Evolutionary conservation across 2,888 invertebrate species (phyloP).

Genomic region (Drosophila phalerata): DNA sequence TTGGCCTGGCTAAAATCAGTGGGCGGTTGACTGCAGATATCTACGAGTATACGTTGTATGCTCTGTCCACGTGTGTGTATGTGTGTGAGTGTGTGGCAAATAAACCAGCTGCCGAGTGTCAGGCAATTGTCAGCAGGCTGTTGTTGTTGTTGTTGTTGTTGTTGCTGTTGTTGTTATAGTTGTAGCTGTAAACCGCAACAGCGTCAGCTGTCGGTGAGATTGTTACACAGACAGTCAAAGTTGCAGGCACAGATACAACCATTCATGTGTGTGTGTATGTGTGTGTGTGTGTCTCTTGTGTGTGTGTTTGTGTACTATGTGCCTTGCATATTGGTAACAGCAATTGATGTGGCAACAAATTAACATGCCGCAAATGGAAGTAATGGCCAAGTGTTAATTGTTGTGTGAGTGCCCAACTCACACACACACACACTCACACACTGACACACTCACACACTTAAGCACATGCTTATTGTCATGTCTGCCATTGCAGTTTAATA

Average conservation of each 20-base stretch:
- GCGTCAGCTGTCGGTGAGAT: conserved; percentile 81
- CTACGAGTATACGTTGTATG: not conserved
- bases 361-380: conserved; percentile 84
- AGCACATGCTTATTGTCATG: conserved; percentile 26
- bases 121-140: conserved; percentile 76
- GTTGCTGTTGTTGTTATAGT: conserved; percentile 66
- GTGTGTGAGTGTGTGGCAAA: conserved; percentile 74
- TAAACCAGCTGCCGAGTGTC: conserved; percentile 77
- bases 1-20: conserved; percentile 55
- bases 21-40: conserved; percentile 11
- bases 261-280: conserved; percentile 16
- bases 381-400: conserved; percentile 82
- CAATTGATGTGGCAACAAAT: conserved; percentile 84
- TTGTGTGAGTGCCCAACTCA: conserved; percentile 55
- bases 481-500: conserved; percentile 53
- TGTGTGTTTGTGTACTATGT: conserved; percentile 47
- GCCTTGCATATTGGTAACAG: conserved; percentile 74
- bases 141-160: conserved; percentile 20
- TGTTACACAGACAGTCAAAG: conserved; percentile 56
- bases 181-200: conserved; percentile 75
- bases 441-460: conserved; percentile 14
- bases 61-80: conserved; percentile 68
- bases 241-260: conserved; percentile 20
- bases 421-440: conserved; percentile 22
- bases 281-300: conserved; percentile 25